Conservation (phyloP, 2,113 vertebrate species). For the Centrocercus urophasianus region DNA sequence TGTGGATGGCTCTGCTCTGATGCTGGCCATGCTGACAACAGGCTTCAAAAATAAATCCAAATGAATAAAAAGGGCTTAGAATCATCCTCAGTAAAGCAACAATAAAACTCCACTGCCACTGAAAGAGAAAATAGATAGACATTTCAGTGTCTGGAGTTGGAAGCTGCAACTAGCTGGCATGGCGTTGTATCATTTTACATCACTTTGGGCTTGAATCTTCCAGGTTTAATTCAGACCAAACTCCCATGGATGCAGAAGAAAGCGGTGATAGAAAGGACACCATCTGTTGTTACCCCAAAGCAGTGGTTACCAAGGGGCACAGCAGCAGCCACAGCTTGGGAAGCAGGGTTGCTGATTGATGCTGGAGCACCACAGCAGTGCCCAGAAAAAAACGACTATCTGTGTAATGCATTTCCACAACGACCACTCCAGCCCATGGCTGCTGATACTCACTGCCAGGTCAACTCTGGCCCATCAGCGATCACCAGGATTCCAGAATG, state of each 20-base stretch:
- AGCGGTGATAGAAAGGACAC: neutral
- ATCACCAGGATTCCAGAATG: neutral
- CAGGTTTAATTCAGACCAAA: neutral
- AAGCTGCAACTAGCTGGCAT: neutral
- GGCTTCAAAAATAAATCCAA: conserved; percentile 12
- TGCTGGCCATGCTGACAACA: neutral
- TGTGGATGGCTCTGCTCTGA: neutral
- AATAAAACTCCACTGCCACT: neutral
- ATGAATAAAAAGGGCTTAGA: neutral
- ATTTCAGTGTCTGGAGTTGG: neutral
- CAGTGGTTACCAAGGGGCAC: rapidly evolving
- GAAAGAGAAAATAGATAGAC: neutral
- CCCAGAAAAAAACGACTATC: neutral
- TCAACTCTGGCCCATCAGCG: neutral
- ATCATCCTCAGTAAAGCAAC: neutral
- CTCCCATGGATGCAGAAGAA: neutral
- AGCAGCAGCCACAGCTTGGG: neutral
- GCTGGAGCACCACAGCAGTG: neutral
- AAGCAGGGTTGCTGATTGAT: neutral
- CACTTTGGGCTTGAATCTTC: neutral
- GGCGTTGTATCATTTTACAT: neutral
- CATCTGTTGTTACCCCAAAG: neutral
- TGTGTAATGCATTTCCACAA: neutral
- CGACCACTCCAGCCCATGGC: neutral
- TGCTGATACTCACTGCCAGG: neutral